phyloP scores from a whole-genome alignment of 2,797 vertebrate species.

The Bryconaethiops microstoma region DNA sequence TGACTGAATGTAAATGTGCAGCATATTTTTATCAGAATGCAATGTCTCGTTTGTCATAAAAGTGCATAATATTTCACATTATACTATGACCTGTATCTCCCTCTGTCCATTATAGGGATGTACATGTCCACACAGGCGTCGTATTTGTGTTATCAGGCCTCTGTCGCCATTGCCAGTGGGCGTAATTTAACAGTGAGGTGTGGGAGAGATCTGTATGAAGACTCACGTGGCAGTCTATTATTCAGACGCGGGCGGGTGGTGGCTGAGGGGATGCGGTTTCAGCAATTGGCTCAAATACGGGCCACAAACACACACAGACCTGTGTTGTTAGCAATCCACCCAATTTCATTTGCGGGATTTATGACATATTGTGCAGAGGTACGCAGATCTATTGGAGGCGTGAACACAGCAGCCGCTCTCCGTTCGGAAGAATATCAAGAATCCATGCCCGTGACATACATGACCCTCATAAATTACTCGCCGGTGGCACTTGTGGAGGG shows the following conservation, averaged over 20 bases:
- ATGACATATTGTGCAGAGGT: constrained; percentile 33
- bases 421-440: constrained; percentile 41
- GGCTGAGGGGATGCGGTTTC: constrained; percentile 34
- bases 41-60: not conserved
- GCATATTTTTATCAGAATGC: not conserved
- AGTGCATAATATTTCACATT: not conserved
- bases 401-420: constrained; percentile 33
- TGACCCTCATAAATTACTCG: constrained; percentile 19
- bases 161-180: constrained; percentile 42
- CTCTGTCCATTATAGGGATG: not conserved
- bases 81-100: not conserved
- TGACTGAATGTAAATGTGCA: too few species aligned
- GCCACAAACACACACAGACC: not conserved
- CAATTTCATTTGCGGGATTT: constrained; percentile 54
- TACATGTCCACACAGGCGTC: constrained; percentile 9
- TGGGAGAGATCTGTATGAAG: constrained; percentile 16
- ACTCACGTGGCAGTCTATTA: constrained; percentile 32
- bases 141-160: constrained; percentile 11
- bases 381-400: constrained; percentile 18
- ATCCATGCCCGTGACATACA: constrained; percentile 30
- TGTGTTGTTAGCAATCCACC: not conserved
- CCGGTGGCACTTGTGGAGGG: not conserved
- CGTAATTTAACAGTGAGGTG: constrained; percentile 9
- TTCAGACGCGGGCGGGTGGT: constrained; percentile 36
- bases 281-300: constrained; percentile 13